Percentiles rank a stretch among this genome's conserved stretches.
Conservation (phyloP, 2,113 vertebrate genomes). For the Syrrhaptes paradoxus region DNA sequence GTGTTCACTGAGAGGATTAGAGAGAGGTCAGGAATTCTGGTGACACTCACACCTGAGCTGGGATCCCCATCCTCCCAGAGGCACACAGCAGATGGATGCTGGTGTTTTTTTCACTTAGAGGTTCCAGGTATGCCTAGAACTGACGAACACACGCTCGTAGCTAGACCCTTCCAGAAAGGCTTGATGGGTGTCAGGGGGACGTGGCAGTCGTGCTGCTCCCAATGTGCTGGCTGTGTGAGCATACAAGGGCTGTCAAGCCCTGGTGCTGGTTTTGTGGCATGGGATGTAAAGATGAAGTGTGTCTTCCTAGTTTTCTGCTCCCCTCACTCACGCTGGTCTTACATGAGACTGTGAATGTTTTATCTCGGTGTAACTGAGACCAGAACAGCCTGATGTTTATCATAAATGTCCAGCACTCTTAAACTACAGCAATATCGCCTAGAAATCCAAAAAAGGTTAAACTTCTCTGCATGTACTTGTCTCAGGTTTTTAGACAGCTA, state of each 20-base stretch:
- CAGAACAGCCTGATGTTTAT: constrained; percentile 18
- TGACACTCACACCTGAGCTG: rapidly evolving
- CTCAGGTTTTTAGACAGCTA: background rate
- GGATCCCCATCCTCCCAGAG: background rate
- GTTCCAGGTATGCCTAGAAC: background rate
- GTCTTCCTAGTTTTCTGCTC: background rate
- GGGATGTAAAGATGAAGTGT: background rate
- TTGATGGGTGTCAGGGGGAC: background rate
- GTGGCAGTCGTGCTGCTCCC: background rate
- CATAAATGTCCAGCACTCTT: background rate
- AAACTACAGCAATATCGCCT: background rate
- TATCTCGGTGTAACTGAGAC: background rate
- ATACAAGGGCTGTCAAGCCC: background rate
- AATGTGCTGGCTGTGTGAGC: background rate
- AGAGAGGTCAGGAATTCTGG: background rate
- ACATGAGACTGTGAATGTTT: background rate
- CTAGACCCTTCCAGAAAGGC: background rate
- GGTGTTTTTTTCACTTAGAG: background rate
- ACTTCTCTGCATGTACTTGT: background rate
- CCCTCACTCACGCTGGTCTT: background rate
- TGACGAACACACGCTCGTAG: rapidly evolving
- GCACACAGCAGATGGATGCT: background rate
- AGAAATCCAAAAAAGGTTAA: background rate
- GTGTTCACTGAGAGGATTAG: rapidly evolving
- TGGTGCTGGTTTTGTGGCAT: rapidly evolving